Evolutionary conservation across 2,113 vertebrate genomes (phyloP).

Genomic region (Campylomormyrus tamandua): DNA sequence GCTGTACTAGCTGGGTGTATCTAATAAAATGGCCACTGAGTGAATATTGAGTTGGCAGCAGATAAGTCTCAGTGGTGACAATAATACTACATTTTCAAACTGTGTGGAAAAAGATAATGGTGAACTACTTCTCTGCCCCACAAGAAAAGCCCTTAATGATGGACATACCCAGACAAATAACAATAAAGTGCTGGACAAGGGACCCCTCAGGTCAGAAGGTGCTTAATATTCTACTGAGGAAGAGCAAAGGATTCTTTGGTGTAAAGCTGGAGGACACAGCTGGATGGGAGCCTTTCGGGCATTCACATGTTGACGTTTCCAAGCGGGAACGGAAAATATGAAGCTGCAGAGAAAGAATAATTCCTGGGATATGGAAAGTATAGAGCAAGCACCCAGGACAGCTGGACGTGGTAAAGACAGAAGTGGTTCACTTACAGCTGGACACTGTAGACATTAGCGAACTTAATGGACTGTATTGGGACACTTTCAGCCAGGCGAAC

Average conservation of each 20-base stretch:
- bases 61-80: background rate
- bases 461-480: background rate
- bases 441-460: background rate
- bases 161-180: background rate
- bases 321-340: background rate
- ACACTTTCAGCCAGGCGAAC: background rate
- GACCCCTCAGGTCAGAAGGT: background rate
- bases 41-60: background rate
- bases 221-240: background rate
- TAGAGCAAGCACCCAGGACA: background rate
- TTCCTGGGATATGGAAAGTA: background rate
- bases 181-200: background rate
- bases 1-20: background rate
- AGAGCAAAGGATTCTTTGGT: background rate
- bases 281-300: background rate
- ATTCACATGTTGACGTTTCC: background rate
- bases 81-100: background rate
- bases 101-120: background rate
- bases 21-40: background rate
- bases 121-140: background rate
- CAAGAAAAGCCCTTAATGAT: background rate
- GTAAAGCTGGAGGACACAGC: background rate
- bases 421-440: background rate
- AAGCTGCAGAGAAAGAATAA: background rate
- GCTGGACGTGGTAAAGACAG: background rate